Evolutionary conservation across 2,888 invertebrate genomes (phyloP).

Genomic region (Diabrotica balteata): DNA sequence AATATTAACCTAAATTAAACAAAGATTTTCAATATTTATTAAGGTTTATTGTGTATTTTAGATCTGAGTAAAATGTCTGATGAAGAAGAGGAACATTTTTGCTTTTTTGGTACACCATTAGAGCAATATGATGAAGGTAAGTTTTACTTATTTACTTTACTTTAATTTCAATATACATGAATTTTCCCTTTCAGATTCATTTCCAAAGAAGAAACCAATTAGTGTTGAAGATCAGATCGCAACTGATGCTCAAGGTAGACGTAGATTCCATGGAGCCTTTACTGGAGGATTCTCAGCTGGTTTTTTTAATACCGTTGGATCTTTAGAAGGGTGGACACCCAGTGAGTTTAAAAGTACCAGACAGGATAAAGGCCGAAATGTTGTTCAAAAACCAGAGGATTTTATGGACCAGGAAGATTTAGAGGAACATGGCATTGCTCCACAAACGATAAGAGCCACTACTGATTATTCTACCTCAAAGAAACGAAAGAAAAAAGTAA

Average conservation of each 20-base stretch:
- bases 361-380: slow-evolving; percentile 67
- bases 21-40: too few species aligned
- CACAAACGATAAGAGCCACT: slow-evolving; percentile 81
- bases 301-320: slow-evolving; percentile 95
- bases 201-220: slow-evolving; percentile 81
- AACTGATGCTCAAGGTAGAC: slow-evolving; percentile 85
- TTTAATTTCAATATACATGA: too few species aligned
- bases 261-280: slow-evolving; percentile 98
- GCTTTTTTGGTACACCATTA: slow-evolving; percentile 80
- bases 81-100: slow-evolving; percentile 70
- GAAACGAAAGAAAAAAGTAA: slow-evolving; percentile 52
- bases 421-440: slow-evolving; percentile 94
- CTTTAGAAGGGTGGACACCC: slow-evolving; percentile 94
- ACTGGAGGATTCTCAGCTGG: slow-evolving; percentile 98
- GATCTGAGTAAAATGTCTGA: slow-evolving; percentile 50
- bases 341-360: slow-evolving; percentile 90
- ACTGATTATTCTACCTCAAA: slow-evolving; percentile 72
- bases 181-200: slow-evolving; percentile 67
- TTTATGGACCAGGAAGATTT: slow-evolving; percentile 99
- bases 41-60: background rate
- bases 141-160: too few species aligned
- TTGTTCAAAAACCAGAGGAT: slow-evolving; percentile 81
- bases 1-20: too few species aligned
- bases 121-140: slow-evolving; percentile 86
- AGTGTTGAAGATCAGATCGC: slow-evolving; percentile 87